A percentile compares a stretch with the other conserved stretches of the same genome.
Conservation (phyloP, 1,140 invertebrate genomes). For the Mesaphorura yosii region DNA sequence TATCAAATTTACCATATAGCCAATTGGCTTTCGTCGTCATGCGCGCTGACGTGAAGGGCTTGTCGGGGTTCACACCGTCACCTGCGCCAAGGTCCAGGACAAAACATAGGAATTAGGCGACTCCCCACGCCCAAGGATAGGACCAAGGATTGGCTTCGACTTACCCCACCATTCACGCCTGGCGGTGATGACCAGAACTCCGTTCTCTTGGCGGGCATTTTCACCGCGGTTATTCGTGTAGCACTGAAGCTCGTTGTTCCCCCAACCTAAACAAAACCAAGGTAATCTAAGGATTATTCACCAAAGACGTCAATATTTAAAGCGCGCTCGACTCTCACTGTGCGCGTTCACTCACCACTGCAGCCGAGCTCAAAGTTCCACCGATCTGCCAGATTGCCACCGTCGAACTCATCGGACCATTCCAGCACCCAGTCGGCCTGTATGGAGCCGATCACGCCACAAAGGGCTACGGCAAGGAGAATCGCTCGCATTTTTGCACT, state of each 20-base stretch:
- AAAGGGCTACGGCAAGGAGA: too few relatives aligned
- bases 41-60: constrained; percentile 21
- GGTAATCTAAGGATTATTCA: background rate
- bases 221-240: constrained; percentile 21
- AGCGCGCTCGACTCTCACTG: too few relatives aligned
- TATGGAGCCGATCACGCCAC: too few relatives aligned
- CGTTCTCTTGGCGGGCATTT: constrained; percentile 22
- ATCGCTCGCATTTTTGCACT: too few relatives aligned
- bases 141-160: too few relatives aligned
- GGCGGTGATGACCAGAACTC: constrained; percentile 12
- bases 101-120: too few relatives aligned
- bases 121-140: too few relatives aligned
- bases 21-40: constrained; percentile 26
- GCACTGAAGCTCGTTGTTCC: constrained; percentile 28
- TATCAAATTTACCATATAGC: constrained; percentile 26
- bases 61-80: constrained; percentile 10
- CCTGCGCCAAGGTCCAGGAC: too few relatives aligned
- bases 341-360: constrained; percentile 19
- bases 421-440: constrained; percentile 12
- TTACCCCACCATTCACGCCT: constrained; percentile 16
- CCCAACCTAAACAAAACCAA: constrained; percentile 7
- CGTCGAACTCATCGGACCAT: constrained; percentile 23
- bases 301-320: background rate
- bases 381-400: constrained; percentile 22
- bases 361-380: constrained; percentile 25